A percentile compares a stretch with the other conserved stretches of the same genome.
Conservation (phyloP, 2,888 invertebrate species). For the Chydorus sphaericus region DNA sequence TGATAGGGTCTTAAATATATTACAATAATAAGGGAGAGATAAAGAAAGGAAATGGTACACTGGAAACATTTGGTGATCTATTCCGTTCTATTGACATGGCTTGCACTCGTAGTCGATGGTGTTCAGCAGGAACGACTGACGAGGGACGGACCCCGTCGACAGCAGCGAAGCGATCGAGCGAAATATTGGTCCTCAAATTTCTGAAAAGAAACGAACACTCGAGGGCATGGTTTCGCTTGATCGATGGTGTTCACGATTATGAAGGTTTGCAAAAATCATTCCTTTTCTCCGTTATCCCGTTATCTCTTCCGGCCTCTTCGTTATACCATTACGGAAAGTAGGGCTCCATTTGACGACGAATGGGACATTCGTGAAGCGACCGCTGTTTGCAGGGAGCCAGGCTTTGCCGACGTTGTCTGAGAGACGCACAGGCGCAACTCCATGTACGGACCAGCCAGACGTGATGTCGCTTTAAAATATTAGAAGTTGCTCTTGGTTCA, state of each 20-base stretch:
- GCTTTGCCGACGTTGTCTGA: slow-evolving; percentile 44
- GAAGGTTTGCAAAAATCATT: slow-evolving; percentile 58
- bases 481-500: neutral
- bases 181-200: neutral
- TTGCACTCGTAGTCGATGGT: too few relatives aligned
- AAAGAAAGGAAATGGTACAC: too few relatives aligned
- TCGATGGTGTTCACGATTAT: slow-evolving; percentile 49
- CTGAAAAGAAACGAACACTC: slow-evolving; percentile 39
- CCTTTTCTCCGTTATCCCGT: too few relatives aligned
- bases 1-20: too few relatives aligned
- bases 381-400: slow-evolving; percentile 67
- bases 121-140: too few relatives aligned
- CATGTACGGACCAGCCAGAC: slow-evolving; percentile 57
- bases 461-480: slow-evolving; percentile 33
- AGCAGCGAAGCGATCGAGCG: slow-evolving; percentile 5
- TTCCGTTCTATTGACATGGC: too few relatives aligned
- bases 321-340: slow-evolving; percentile 75
- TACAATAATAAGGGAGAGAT: too few relatives aligned
- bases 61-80: too few relatives aligned
- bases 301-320: slow-evolving; percentile 27
- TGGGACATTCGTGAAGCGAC: slow-evolving; percentile 74
- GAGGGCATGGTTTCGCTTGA: slow-evolving; percentile 55
- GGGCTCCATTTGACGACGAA: slow-evolving; percentile 87
- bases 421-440: slow-evolving; percentile 60
- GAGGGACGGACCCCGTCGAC: too few relatives aligned